Evolutionary conservation across 2,888 invertebrate species (phyloP), one percentile per base, ranked within the genome.

Genomic region (Thecophora atra): DNA sequence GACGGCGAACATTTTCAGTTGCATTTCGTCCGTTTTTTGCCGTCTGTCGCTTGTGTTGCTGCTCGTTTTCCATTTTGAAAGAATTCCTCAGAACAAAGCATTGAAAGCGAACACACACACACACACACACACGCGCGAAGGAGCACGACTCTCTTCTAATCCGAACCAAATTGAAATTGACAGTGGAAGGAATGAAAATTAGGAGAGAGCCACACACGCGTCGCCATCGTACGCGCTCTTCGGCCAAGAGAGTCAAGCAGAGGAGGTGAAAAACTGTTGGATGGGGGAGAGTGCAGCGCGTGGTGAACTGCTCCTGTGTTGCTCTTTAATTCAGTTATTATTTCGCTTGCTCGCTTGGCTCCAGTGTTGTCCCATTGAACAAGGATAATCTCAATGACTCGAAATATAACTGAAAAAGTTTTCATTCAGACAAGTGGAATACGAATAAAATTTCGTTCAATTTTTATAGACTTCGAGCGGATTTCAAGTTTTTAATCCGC

Each of bases 141-240:
- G 7, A 37, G 37, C 37, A 37, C 7, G 7, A 37, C 7, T 37
- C 7, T 37, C 37, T 37, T 28, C 56, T 67, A 66, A 66, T 66
- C 65, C 65, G 24, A 28, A 21, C 67, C 67, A 67, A 67, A 67
- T 67, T 67, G 67, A 67, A 54, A 67, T 67, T 54, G 67, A 67
- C 54, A 67, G 67, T 56, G 56, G 67, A 67, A 56, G 42, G 67
- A 67, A 67, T 67, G 30, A 67, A 67, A 67, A 67, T 67, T 67
- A 54, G 54, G 37, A n/a, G 19, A 21, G 67, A 54, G 54, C 54
- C 54, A 54, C 54, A 56, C 21, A 19, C 56, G 54, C 54, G 8
- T 30, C 67, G 21, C 6, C 17, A 21, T 37, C 17, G 37, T 17
- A 30, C 19, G 54, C 13, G 13, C 15, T 5, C 15, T 47, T 15